These are phyloP conservation scores for Daubentonia madagascariensis DNA, from an alignment of 2,113 vertebrate species.

Conservation along the genomic window DNA sequence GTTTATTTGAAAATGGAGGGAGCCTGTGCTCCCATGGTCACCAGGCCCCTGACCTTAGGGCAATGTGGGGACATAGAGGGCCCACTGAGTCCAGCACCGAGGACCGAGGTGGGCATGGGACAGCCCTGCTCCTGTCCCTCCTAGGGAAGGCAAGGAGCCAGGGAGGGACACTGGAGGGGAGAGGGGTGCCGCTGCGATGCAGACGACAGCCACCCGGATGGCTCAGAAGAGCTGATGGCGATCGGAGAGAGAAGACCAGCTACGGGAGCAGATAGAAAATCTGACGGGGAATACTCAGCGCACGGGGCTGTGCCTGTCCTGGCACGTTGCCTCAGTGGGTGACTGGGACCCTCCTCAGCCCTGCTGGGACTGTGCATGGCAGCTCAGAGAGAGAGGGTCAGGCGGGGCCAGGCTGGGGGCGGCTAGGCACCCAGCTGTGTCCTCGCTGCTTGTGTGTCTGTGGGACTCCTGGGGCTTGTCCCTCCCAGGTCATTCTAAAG, in stretches of 20 bases:
- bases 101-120: not conserved
- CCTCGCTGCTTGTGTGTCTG: not conserved
- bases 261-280: not conserved
- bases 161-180: not conserved
- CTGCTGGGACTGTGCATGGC: not conserved
- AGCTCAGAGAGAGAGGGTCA: not conserved
- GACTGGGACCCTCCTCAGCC: not conserved
- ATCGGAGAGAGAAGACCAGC: not conserved
- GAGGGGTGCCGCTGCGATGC: no score
- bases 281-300: not conserved
- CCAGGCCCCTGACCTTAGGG: not conserved
- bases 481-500: not conserved
- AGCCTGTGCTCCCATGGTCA: no score
- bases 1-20: not conserved
- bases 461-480: not conserved
- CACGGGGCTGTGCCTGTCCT: not conserved
- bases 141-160: not conserved
- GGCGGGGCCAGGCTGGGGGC: not conserved
- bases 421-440: not conserved
- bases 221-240: not conserved
- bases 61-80: not conserved
- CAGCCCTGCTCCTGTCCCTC: not conserved
- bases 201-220: fast-evolving
- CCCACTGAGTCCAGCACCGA: not conserved
- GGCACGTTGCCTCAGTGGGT: no score